Percentiles rank a stretch among this genome's conserved stretches.
These are phyloP conservation scores for Rhingia rostrata DNA, from an alignment of 2,888 invertebrate species.

Conservation along the genomic window DNA sequence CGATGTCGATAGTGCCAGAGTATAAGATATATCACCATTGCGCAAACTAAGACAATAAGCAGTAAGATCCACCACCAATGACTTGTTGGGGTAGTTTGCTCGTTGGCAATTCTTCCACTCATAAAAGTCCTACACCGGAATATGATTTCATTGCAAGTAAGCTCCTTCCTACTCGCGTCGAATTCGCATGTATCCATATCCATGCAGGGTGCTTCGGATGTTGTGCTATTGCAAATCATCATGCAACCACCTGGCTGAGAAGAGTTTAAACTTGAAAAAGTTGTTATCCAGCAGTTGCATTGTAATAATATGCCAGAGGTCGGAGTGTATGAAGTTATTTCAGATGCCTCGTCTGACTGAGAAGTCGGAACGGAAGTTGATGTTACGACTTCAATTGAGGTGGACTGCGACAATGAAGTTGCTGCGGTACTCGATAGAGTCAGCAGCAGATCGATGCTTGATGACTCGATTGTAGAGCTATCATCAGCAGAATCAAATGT, in stretches of 20 bases:
- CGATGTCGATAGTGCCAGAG: background rate
- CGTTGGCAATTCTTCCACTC: background rate
- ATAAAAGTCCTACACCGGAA: slow-evolving; percentile 20
- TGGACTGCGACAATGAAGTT: background rate
- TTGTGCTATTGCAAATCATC: background rate
- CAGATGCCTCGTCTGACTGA: background rate
- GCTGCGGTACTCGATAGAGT: too few relatives aligned
- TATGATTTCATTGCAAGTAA: slow-evolving; percentile 37
- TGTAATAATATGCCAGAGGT: background rate
- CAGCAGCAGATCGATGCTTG: background rate
- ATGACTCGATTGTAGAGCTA: background rate
- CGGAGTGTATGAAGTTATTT: background rate
- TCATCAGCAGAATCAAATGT: background rate
- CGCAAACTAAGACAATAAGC: background rate
- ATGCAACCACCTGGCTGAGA: background rate
- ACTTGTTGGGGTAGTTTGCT: background rate
- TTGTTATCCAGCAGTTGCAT: slow-evolving; percentile 48
- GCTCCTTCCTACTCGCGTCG: background rate
- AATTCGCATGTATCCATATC: slow-evolving; percentile 12
- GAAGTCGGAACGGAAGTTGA: background rate
- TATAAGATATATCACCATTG: background rate
- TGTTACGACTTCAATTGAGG: background rate
- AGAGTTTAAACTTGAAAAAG: background rate
- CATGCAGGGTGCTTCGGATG: slow-evolving; percentile 1
- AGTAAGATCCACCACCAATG: slow-evolving; percentile 17